phyloP scores from a whole-genome alignment of 2,113 vertebrate species.

The Perca fluviatilis region DNA sequence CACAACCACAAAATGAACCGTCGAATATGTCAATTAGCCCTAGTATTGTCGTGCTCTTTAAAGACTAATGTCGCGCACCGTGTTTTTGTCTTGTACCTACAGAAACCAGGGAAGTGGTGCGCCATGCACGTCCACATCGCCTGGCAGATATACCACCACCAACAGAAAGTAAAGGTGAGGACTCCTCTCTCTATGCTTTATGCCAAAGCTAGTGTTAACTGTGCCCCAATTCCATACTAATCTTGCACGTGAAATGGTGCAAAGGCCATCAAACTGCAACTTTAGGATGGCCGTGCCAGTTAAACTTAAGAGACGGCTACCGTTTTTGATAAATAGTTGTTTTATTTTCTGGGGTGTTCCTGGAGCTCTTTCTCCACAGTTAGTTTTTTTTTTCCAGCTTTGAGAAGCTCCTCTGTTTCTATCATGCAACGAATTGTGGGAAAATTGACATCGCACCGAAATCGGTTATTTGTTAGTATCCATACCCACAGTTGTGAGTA shows the following conservation, averaged over 20 bases:
- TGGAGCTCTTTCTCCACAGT: too few relatives aligned
- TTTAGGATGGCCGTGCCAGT: neutral
- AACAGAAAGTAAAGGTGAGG: slow-evolving; percentile 99
- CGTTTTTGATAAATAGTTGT: too few relatives aligned
- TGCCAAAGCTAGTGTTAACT: neutral
- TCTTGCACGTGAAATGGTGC: neutral
- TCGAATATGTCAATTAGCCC: neutral
- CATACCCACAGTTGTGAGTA: too few relatives aligned
- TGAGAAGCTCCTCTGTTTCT: too few relatives aligned
- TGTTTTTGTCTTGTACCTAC: slow-evolving; percentile 51
- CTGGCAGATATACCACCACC: slow-evolving; percentile 99
- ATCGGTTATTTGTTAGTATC: too few relatives aligned
- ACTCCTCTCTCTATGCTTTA: slow-evolving; percentile 37
- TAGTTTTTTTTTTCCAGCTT: too few relatives aligned
- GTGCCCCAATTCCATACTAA: neutral
- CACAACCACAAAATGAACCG: neutral
- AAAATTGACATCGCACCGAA: too few relatives aligned
- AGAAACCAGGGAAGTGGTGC: slow-evolving; percentile 99
- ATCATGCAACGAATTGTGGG: too few relatives aligned
- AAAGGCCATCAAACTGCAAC: neutral
- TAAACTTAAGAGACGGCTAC: neutral
- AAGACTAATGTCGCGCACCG: neutral
- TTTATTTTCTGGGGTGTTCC: too few relatives aligned
- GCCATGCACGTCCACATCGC: slow-evolving; percentile 98
- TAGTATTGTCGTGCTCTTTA: neutral